Percentiles rank a stretch among this genome's conserved stretches.
Conservation (phyloP, 1,140 invertebrate species). For the Penaeus vannamei region DNA sequence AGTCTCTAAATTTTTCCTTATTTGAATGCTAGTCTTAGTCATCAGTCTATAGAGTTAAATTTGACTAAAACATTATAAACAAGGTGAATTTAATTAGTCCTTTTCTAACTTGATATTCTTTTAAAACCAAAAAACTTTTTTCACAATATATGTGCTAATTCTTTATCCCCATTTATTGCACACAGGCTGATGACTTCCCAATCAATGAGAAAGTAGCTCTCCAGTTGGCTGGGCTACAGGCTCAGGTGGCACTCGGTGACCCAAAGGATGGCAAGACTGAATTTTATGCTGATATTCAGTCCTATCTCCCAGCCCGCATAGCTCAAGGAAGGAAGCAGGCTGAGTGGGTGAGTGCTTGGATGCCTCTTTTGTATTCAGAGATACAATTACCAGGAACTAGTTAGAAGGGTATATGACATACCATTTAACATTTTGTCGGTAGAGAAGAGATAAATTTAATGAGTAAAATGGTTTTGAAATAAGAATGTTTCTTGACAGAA, state of each 20-base stretch:
- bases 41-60: no score
- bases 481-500: no score
- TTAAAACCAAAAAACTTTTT: neutral
- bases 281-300: slow-evolving; percentile 85
- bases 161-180: slow-evolving; percentile 64
- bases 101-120: neutral
- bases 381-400: no score
- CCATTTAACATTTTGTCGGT: no score
- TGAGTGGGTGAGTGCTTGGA: slow-evolving; percentile 78
- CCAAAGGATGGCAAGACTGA: slow-evolving; percentile 81
- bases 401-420: no score
- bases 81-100: no score
- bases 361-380: no score
- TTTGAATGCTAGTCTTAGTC: no score
- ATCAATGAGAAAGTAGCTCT: slow-evolving; percentile 95
- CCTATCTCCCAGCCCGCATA: slow-evolving; percentile 85
- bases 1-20: no score
- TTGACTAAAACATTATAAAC: no score
- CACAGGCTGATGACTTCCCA: slow-evolving; percentile 92
- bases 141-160: slow-evolving; percentile 13
- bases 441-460: no score
- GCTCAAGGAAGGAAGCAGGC: slow-evolving; percentile 78
- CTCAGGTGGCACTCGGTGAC: slow-evolving; percentile 92
- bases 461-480: no score
- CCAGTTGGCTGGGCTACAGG: slow-evolving; percentile 93